These are phyloP conservation scores for Aphrophora alni DNA, from an alignment of 2,888 invertebrate genomes.

Conservation along the genomic window DNA sequence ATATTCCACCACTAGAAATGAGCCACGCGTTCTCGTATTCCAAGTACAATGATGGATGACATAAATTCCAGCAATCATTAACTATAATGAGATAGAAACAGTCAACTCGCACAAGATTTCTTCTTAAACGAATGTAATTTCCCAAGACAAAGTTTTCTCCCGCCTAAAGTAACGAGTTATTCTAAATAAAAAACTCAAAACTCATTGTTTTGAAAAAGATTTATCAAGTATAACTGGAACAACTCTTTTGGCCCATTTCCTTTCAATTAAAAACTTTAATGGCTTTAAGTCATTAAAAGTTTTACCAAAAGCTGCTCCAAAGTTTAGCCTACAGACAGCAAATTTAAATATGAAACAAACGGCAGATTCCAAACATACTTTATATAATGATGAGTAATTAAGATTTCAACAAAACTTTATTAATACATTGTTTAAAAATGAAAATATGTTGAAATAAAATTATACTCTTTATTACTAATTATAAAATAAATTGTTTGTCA, in stretches of 20 bases:
- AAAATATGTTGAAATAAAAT: too few species aligned
- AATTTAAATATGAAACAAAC: neutral
- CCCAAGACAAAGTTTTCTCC: neutral
- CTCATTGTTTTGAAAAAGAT: neutral
- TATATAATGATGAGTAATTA: too few species aligned
- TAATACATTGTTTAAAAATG: too few species aligned
- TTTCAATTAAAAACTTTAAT: slow-evolving; percentile 6
- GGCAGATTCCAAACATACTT: neutral
- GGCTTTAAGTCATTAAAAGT: neutral
- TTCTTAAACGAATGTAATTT: neutral
- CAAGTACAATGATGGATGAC: too few species aligned
- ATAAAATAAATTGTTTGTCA: too few species aligned
- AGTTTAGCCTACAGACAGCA: neutral
- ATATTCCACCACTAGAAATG: too few species aligned
- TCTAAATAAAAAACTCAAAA: neutral
- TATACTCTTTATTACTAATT: too few species aligned
- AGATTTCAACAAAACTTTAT: too few species aligned
- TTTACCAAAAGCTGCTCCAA: neutral
- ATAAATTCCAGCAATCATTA: too few species aligned
- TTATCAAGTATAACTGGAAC: neutral
- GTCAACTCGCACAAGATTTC: neutral
- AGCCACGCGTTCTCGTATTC: too few species aligned
- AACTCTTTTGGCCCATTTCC: neutral
- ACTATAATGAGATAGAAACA: too few species aligned
- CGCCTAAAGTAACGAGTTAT: neutral